Evolutionary conservation across 2,797 vertebrate species (phyloP), one percentile per base, ranked within the genome.

Genomic region (Borostomias antarcticus): DNA sequence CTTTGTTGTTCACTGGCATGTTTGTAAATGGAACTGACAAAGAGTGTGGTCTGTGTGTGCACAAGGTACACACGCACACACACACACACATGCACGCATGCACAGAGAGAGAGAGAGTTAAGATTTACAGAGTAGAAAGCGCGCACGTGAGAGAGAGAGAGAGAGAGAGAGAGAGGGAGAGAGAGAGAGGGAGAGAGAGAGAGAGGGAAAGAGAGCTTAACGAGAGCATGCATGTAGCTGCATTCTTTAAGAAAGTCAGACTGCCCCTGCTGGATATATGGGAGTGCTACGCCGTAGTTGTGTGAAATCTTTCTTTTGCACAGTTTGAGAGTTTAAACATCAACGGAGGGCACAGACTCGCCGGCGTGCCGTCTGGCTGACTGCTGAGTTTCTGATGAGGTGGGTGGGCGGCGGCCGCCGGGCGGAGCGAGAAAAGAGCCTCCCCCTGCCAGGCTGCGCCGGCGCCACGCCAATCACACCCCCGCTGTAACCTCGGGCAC

Each of bases 381-480:
- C 76, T 69, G 30, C 69, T 79, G 69, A 73, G 68, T 63, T 72
- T 70, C 64, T 75, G 86, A 87, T 86, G 85, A 87, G 73, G 81
- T 75, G n/a, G 4, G 69, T 77, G 79, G 82, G 82, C 79, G 78
- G 9, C 40, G n/a, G 40, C 15, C 40, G 40, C 35, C 8, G 23
- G 48, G 82, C 83, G 78, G 59, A 73, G 65, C 77, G 81, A 2
- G 6, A 25, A 19, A 25, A 2, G n/a, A n/a, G 21, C 13, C 26
- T 0, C 17, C 52, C 29, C 25, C 26, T 54, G 52, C 52, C 52
- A 23, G 48, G 48, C 48, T 21, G 23, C 7, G 11, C 48, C 21
- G 69, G 48, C 75, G 60, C 51, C 13, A 50, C 50, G 78, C 72
- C 72, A 75, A 76, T 5, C 32, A 21, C n/a, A n/a, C n/a, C n/a